Evolutionary conservation across 2,113 vertebrate genomes (phyloP).

Genomic region (Protobothrops flavoviridis): DNA sequence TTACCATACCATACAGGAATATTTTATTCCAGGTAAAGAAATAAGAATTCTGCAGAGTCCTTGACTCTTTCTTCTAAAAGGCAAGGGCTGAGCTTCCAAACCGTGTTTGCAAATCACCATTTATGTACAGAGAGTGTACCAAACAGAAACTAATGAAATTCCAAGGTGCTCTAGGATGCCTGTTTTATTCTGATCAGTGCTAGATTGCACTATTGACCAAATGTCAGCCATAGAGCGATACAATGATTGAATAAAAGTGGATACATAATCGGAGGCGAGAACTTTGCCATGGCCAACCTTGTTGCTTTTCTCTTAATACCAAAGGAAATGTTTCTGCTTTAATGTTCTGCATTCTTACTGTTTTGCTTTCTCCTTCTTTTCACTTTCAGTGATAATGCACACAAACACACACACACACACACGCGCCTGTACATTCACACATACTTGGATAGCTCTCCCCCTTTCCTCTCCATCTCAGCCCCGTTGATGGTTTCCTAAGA

Average conservation of each 20-base stretch:
- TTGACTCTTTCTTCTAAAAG: conserved; percentile 62
- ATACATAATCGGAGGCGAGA: conserved; percentile 84
- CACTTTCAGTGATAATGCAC: background rate
- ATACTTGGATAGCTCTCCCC: background rate
- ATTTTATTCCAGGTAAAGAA: background rate
- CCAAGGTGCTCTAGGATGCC: conserved; percentile 80
- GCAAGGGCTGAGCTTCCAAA: conserved; percentile 64
- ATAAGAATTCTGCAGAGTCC: conserved; percentile 39
- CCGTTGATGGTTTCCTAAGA: conserved; percentile 53
- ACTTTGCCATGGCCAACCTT: conserved; percentile 76
- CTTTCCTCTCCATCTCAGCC: conserved; percentile 28
- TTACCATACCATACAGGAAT: too few relatives aligned
- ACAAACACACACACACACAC: too few relatives aligned
- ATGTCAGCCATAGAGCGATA: conserved; percentile 80
- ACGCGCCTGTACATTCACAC: background rate
- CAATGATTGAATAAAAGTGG: conserved; percentile 90
- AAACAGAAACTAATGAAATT: conserved; percentile 89
- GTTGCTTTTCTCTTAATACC: conserved; percentile 67
- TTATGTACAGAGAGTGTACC: conserved; percentile 77
- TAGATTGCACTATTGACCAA: conserved; percentile 98
- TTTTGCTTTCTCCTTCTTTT: conserved; percentile 2
- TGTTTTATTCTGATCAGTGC: conserved; percentile 87
- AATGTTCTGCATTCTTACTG: conserved; percentile 30
- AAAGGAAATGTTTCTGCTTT: conserved; percentile 67
- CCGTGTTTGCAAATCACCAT: conserved; percentile 78